Percentiles rank a stretch among this genome's conserved stretches.
phyloP scores from a whole-genome alignment of 1,140 invertebrate species.

The Cotesia vestalis region DNA sequence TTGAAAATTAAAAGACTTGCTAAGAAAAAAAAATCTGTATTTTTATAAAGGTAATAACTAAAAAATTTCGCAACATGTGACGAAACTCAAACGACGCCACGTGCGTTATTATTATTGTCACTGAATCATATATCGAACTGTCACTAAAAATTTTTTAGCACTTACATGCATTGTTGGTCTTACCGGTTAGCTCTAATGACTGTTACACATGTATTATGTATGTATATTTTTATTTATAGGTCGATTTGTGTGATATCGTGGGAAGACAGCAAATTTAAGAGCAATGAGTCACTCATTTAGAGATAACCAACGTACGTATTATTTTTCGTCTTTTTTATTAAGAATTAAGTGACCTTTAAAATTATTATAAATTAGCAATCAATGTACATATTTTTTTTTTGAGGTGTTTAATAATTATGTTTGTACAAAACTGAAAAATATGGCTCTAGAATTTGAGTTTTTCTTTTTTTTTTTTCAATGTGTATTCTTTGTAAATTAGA shows the following conservation, averaged over 20 bases:
- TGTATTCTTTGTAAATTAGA: too few relatives aligned
- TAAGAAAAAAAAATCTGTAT: not conserved
- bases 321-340: not conserved
- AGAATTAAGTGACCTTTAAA: not conserved
- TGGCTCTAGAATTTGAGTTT: too few relatives aligned
- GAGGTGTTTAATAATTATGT: too few relatives aligned
- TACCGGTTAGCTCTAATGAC: not conserved
- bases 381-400: too few relatives aligned
- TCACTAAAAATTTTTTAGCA: not conserved
- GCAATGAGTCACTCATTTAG: slow-evolving; percentile 25
- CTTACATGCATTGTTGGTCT: not conserved
- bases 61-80: slow-evolving; percentile 4
- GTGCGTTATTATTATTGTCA: not conserved
- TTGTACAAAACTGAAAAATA: too few relatives aligned
- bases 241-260: slow-evolving; percentile 8
- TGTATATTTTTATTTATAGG: slow-evolving; percentile 16
- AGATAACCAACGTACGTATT: slow-evolving; percentile 25
- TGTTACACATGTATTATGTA: not conserved
- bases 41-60: not conserved
- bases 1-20: not conserved
- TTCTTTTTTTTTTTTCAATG: too few relatives aligned
- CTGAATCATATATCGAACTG: not conserved
- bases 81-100: slow-evolving; percentile 8
- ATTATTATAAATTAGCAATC: too few relatives aligned
- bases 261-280: not conserved